phyloP scores from a whole-genome alignment of 1,140 invertebrate species.

The Galleria mellonella region DNA sequence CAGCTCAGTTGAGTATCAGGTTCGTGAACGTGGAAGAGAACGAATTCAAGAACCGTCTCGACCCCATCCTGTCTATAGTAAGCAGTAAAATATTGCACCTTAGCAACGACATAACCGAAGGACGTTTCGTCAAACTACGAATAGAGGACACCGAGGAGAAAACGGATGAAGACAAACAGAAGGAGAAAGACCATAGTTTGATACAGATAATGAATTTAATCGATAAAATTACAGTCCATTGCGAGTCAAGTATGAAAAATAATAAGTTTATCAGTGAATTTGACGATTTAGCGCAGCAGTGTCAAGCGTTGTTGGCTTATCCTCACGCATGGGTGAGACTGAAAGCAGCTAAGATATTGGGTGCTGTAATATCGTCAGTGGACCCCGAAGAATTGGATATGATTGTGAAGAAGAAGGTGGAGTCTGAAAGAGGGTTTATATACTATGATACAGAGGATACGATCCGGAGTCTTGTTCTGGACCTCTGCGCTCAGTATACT shows the following conservation, averaged over 20 bases:
- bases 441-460: conserved; percentile 76
- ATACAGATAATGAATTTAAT: conserved; percentile 76
- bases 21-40: conserved; percentile 83
- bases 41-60: conserved; percentile 79
- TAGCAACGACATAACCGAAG: conserved; percentile 61
- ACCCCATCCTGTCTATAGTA: conserved; percentile 75
- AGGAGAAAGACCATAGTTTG: conserved; percentile 72
- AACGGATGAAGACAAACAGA: conserved; percentile 62
- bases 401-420: conserved; percentile 59
- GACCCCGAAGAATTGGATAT: conserved; percentile 76
- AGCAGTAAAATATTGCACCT: conserved; percentile 48
- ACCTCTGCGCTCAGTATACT: conserved; percentile 83
- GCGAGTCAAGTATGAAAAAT: conserved; percentile 56
- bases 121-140: conserved; percentile 57
- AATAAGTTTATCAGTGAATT: conserved; percentile 54
- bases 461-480: conserved; percentile 81
- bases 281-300: conserved; percentile 81
- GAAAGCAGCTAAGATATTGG: conserved; percentile 83
- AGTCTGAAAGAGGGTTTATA: conserved; percentile 75
- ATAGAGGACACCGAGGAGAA: conserved; percentile 40
- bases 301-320: conserved; percentile 79
- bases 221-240: conserved; percentile 70
- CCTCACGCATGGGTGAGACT: conserved; percentile 82
- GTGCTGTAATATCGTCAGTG: conserved; percentile 79
- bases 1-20: conserved; percentile 78